These are phyloP conservation scores for Zygogramma bicolorata DNA, from an alignment of 2,888 invertebrate species.

Conservation along the genomic window DNA sequence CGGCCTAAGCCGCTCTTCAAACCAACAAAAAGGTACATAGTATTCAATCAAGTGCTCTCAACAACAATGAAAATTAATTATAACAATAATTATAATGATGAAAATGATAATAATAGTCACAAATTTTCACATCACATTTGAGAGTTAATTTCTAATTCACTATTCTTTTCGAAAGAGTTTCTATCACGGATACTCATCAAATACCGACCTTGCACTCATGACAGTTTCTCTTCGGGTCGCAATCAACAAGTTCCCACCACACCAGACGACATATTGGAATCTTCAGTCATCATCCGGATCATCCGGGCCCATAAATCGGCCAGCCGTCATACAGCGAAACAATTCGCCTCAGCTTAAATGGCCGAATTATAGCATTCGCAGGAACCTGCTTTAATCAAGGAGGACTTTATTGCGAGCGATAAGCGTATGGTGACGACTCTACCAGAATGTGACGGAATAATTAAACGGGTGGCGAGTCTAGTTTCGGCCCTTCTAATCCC, in stretches of 20 bases:
- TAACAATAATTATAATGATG: no score
- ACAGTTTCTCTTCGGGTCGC: no score
- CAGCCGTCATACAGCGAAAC: conserved; percentile 48
- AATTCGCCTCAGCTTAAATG: conserved; percentile 46
- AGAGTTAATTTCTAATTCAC: no score
- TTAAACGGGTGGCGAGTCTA: conserved; percentile 22
- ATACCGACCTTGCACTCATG: no score
- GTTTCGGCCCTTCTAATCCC: conserved; percentile 8
- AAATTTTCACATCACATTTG: no score
- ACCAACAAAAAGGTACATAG: no score
- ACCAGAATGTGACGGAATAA: conserved; percentile 33
- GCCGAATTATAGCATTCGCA: conserved; percentile 31
- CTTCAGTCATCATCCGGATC: conserved; percentile 34
- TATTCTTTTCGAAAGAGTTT: no score
- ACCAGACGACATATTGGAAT: conserved; percentile 38
- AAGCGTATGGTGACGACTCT: conserved; percentile 32
- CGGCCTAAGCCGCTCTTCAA: no score
- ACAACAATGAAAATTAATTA: no score
- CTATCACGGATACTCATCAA: no score
- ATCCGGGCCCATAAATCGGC: conserved; percentile 52
- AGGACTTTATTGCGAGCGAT: conserved; percentile 36
- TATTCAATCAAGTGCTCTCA: no score
- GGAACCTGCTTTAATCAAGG: conserved; percentile 36
- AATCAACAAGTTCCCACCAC: conserved; percentile 50
- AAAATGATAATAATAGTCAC: no score